These are phyloP conservation scores for Acheta domesticus DNA, from an alignment of 2,888 invertebrate genomes.

Conservation along the genomic window DNA sequence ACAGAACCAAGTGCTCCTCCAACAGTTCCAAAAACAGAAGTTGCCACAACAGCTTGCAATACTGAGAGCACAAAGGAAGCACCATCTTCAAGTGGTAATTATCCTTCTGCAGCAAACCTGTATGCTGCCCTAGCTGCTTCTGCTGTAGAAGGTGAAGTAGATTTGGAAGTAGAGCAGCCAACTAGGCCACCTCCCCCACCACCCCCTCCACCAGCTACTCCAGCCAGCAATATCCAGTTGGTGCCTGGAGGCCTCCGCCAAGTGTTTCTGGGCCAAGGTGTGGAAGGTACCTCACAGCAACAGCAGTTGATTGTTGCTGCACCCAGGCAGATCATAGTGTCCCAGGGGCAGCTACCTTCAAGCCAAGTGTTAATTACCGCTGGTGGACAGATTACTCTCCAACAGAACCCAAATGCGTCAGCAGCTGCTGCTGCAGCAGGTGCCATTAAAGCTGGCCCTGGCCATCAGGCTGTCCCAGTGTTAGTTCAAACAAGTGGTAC, in stretches of 20 bases:
- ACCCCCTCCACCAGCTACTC: constrained; percentile 23
- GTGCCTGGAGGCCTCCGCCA: constrained; percentile 36
- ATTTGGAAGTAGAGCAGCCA: constrained; percentile 48
- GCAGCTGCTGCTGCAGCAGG: constrained; percentile 25
- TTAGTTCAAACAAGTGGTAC: constrained; percentile 29
- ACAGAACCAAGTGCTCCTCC: constrained; percentile 28
- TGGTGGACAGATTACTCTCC: constrained; percentile 44
- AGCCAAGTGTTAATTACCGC: constrained; percentile 44
- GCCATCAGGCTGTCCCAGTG: constrained; percentile 37
- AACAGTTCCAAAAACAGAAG: constrained; percentile 31
- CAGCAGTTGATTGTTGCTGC: constrained; percentile 49
- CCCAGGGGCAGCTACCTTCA: constrained; percentile 42
- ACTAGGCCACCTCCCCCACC: constrained; percentile 19
- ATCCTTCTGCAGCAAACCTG: constrained; percentile 73
- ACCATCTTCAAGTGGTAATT: constrained; percentile 36
- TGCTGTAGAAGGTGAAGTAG: constrained; percentile 73
- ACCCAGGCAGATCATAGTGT: constrained; percentile 55
- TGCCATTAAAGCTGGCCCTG: constrained; percentile 43
- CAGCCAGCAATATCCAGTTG: constrained; percentile 32
- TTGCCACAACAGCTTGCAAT: constrained; percentile 30
- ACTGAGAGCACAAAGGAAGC: constrained; percentile 21
- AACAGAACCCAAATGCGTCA: constrained; percentile 35
- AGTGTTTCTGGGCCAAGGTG: constrained; percentile 34
- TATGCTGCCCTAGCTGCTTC: constrained; percentile 83
- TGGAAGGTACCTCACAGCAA: constrained; percentile 40